Percentiles rank a stretch among this genome's conserved stretches.
phyloP scores from a whole-genome alignment of 2,113 vertebrate species.

The Callocephalon fimbriatum region DNA sequence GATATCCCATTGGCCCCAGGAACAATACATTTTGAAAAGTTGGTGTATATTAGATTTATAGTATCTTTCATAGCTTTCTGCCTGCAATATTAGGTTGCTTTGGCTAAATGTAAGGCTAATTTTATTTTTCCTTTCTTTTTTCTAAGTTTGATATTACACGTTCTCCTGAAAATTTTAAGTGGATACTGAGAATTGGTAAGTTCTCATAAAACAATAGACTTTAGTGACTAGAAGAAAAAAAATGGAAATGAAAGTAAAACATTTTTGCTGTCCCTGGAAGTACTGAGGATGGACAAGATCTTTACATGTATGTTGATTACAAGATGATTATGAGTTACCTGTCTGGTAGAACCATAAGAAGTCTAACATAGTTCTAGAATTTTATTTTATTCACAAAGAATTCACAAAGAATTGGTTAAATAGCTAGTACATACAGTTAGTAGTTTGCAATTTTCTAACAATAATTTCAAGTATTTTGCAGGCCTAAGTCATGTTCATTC shows the following conservation, averaged over 20 bases:
- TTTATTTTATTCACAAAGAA: neutral
- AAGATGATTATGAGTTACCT: neutral
- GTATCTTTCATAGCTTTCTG: neutral
- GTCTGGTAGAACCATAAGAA: neutral
- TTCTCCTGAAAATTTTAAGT: neutral
- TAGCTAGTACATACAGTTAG: no score
- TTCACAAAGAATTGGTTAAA: neutral
- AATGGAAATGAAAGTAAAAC: neutral
- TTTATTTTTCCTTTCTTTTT: neutral
- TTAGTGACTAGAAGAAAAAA: neutral
- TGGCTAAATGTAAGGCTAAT: neutral
- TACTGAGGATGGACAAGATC: neutral
- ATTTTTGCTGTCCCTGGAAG: accelerated
- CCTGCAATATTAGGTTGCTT: neutral
- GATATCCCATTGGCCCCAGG: neutral
- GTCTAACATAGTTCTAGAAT: neutral
- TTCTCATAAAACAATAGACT: neutral
- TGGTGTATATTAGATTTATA: neutral
- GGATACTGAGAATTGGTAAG: neutral
- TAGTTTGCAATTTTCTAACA: neutral
- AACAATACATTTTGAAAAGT: neutral
- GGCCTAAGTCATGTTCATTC: neutral
- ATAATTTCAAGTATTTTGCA: neutral
- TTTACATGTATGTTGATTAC: neutral
- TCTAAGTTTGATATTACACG: accelerated